Percentiles rank a stretch among this genome's conserved stretches.
These are phyloP conservation scores for Clarias platycephalus DNA, from an alignment of 2,797 vertebrate genomes.

Conservation along the genomic window DNA sequence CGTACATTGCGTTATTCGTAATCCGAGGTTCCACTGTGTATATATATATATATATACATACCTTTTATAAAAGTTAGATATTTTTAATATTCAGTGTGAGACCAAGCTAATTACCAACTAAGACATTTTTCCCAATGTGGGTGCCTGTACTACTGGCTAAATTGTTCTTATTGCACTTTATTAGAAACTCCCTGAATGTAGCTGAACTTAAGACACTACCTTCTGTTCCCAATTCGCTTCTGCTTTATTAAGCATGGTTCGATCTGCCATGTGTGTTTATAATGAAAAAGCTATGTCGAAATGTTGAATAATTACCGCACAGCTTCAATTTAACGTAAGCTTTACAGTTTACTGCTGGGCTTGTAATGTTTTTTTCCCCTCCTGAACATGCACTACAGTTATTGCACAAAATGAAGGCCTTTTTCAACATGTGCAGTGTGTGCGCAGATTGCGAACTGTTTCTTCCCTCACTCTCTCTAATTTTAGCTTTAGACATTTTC, in stretches of 20 bases:
- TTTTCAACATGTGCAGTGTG: conserved; percentile 1
- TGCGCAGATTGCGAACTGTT: background rate
- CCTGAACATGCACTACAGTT: background rate
- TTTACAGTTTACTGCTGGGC: conserved; percentile 4
- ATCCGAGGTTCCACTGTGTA: too few relatives aligned
- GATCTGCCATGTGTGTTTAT: conserved; percentile 24
- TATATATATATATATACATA: too few relatives aligned
- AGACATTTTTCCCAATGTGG: background rate
- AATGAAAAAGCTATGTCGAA: conserved; percentile 6
- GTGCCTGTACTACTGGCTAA: background rate
- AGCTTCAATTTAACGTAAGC: conserved; percentile 13
- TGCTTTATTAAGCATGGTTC: conserved; percentile 15
- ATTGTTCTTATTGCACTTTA: conserved; percentile 6
- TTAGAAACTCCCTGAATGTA: conserved; percentile 27
- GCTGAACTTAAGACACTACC: conserved; percentile 21
- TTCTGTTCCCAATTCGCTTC: background rate
- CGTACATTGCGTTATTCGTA: too few relatives aligned
- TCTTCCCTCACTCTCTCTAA: background rate
- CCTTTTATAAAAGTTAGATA: background rate
- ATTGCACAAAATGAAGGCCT: background rate
- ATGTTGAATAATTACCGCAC: conserved; percentile 25
- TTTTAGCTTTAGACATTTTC: conserved; percentile 6
- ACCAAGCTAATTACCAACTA: too few relatives aligned
- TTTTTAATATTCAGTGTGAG: background rate
- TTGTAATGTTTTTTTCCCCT: background rate